Evolutionary conservation across 2,797 vertebrate genomes (phyloP).

Genomic region (Adrianichthys oophorus): DNA sequence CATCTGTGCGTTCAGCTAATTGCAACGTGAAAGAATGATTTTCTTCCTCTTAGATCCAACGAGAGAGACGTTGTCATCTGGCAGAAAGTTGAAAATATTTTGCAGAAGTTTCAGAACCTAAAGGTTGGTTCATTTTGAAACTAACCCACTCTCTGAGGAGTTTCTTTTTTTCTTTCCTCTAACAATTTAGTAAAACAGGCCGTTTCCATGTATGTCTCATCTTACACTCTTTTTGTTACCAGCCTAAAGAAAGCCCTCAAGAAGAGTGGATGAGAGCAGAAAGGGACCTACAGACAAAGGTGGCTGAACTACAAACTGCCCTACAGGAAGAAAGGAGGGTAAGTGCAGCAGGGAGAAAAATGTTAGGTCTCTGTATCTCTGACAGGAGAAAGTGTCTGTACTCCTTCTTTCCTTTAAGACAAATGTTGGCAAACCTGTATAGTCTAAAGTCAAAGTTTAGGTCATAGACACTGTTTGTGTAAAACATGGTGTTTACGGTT

Average conservation of each 20-base stretch:
- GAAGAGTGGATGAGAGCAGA: slow-evolving; percentile 73
- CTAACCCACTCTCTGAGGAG: background rate
- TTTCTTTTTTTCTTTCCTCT: background rate
- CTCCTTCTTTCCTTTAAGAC: background rate
- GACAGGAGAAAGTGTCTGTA: background rate
- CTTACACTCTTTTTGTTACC: slow-evolving; percentile 13
- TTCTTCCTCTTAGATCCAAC: slow-evolving; percentile 68
- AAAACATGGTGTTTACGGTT: slow-evolving; percentile 2
- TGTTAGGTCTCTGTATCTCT: background rate
- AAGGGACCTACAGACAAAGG: slow-evolving; percentile 72
- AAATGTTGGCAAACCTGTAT: background rate
- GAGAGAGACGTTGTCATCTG: slow-evolving; percentile 81
- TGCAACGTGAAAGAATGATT: background rate
- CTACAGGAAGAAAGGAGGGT: slow-evolving; percentile 81
- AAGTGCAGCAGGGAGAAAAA: slow-evolving; percentile 24
- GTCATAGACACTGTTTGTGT: background rate
- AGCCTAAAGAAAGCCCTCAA: slow-evolving; percentile 53
- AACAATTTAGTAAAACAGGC: background rate
- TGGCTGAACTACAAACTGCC: slow-evolving; percentile 79
- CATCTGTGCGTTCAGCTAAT: background rate
- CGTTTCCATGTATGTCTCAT: background rate
- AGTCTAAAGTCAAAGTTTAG: background rate
- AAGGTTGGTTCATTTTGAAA: slow-evolving; percentile 71
- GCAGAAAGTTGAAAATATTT: slow-evolving; percentile 82
- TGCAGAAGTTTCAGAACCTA: slow-evolving; percentile 83